These are phyloP conservation scores for Isaurus tuberculatus DNA, from an alignment of 92 coral and sea anemone genomes.

Conservation along the genomic window DNA sequence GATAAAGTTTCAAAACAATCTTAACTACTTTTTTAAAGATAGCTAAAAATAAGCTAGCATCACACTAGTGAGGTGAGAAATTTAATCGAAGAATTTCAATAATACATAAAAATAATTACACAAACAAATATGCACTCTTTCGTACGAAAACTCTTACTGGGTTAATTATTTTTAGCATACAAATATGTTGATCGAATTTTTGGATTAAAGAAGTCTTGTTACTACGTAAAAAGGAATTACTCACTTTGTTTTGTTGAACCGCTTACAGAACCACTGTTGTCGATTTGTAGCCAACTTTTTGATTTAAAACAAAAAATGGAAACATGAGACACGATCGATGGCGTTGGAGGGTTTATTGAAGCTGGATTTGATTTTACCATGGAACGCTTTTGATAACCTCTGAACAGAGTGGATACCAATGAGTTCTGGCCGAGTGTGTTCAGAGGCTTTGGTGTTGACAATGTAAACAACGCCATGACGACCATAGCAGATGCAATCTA, in stretches of 20 bases:
- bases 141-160: too few relatives aligned
- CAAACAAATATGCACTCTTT: too few relatives aligned
- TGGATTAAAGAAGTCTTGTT: too few relatives aligned
- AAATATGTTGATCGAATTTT: too few relatives aligned
- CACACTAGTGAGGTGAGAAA: too few relatives aligned
- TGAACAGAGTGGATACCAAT: not conserved
- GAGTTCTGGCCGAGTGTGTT: not conserved
- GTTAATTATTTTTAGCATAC: too few relatives aligned
- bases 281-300: slow-evolving; percentile 39
- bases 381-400: not conserved
- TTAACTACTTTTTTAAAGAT: too few relatives aligned
- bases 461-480: slow-evolving; percentile 30
- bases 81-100: too few relatives aligned
- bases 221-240: not conserved
- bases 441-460: not conserved
- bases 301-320: slow-evolving; percentile 25
- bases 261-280: slow-evolving; percentile 17
- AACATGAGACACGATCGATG: slow-evolving; percentile 19
- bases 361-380: not conserved
- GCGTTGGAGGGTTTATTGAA: not conserved
- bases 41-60: too few relatives aligned
- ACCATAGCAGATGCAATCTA: slow-evolving; percentile 1
- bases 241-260: slow-evolving; percentile 28
- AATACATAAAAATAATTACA: too few relatives aligned
- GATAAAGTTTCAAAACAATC: too few relatives aligned